A percentile compares a stretch with the other conserved stretches of the same genome.
These are phyloP conservation scores for Dichetophora obliterata DNA, from an alignment of 2,888 invertebrate species.

Conservation along the genomic window DNA sequence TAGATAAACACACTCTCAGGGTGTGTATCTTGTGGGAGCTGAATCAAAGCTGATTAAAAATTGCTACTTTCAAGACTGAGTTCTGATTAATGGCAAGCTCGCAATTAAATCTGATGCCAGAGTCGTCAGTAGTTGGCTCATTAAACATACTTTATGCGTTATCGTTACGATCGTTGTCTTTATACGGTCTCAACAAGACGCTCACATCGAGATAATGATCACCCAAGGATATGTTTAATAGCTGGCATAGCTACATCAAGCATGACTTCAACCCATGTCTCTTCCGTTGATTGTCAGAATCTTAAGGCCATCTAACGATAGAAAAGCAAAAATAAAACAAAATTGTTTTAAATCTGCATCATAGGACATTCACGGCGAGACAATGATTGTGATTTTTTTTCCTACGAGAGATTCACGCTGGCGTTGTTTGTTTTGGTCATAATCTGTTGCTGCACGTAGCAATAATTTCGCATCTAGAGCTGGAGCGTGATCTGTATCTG, in stretches of 20 bases:
- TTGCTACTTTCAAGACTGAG: background rate
- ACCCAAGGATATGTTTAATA: background rate
- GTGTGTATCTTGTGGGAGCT: too few species aligned
- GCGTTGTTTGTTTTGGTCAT: slow-evolving; percentile 17
- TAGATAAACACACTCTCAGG: too few species aligned
- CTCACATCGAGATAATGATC: background rate
- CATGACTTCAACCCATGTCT: too few species aligned
- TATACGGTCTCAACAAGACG: background rate
- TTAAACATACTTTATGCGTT: background rate
- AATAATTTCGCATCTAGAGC: slow-evolving; percentile 7
- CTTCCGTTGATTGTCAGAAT: too few species aligned
- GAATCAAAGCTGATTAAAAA: too few species aligned
- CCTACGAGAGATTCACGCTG: background rate
- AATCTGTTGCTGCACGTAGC: slow-evolving; percentile 4
- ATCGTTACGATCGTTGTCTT: background rate
- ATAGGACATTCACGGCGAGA: background rate
- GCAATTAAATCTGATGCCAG: too few species aligned
- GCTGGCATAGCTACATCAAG: background rate
- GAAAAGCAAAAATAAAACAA: background rate
- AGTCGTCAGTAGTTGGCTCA: background rate
- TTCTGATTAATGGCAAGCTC: background rate
- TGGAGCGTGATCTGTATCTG: slow-evolving; percentile 3
- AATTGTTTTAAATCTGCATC: background rate
- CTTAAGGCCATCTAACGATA: background rate
- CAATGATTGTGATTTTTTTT: background rate